Evolutionary conservation across 2,113 vertebrate species (phyloP).

Genomic region (Anhinga anhinga): DNA sequence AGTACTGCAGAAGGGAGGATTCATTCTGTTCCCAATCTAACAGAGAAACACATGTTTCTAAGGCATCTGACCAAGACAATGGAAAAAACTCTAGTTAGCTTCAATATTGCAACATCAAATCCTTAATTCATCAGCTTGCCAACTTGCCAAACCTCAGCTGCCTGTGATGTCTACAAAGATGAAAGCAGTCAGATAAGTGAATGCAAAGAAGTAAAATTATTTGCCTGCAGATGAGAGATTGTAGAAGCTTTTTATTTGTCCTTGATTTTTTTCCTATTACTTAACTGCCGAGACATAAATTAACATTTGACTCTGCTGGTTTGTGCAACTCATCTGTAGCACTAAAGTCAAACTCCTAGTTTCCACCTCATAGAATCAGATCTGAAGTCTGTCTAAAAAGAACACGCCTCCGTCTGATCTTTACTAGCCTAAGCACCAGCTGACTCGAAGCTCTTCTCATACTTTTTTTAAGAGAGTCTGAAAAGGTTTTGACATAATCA

Average conservation of each 20-base stretch:
- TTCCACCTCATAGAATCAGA: not conserved
- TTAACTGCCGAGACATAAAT: slow-evolving; percentile 1
- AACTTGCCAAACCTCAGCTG: not conserved
- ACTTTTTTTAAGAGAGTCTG: not conserved
- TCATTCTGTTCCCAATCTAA: not conserved
- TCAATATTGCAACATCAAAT: not conserved
- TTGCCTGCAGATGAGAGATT: slow-evolving; percentile 24
- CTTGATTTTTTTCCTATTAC: not conserved
- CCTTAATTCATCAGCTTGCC: not conserved
- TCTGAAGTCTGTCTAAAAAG: not conserved
- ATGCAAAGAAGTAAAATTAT: slow-evolving; percentile 24
- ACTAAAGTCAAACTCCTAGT: not conserved
- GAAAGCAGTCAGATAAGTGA: slow-evolving; percentile 5
- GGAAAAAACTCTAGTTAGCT: not conserved
- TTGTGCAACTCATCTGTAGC: not conserved
- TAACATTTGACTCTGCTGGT: slow-evolving; percentile 4
- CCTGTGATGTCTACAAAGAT: not conserved
- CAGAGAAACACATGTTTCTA: not conserved
- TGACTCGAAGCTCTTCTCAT: not conserved
- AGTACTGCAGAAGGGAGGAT: not conserved
- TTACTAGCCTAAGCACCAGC: not conserved
- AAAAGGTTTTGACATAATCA: not conserved
- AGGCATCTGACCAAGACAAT: not conserved
- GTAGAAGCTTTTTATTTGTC: not conserved
- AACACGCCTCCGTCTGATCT: not conserved